Base-by-base conservation (phyloP, 2,888 invertebrate genomes). In the Spisula subtruncata region DNA sequence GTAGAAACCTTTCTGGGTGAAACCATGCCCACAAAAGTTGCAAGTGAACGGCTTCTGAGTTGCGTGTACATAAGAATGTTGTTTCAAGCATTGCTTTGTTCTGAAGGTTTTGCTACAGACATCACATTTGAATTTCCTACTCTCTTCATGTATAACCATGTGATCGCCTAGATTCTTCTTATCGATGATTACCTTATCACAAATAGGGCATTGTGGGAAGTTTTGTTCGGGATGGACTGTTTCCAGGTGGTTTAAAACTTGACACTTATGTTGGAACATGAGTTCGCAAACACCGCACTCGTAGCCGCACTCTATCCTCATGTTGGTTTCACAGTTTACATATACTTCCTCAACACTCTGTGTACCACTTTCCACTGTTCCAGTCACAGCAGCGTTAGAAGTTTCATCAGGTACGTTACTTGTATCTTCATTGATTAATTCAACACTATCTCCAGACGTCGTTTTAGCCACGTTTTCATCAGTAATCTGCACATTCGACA, bases 1-100 rank as follows among this genome's bases (percentile, higher is more conserved):
- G 81, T 89, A 92, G 60, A 91, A 91, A 1, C 92, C 92, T 81
- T 89, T 89, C 81, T 92, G 92, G 25, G 92, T 90, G 75, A 92
- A 92, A 0, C 92, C 92, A 83, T 92, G 92, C 5, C 92, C 92
- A 83, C 92, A 92, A 56, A 89, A 89, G 8, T 86, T 87, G 51
- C 92, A 92, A 16, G 89, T 87, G 54, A 85, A 92, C n/a, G 92
- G 92, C 48, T 92, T 92, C 5, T 87, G 85, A 29, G 87, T 81
- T 41, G 90, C 85, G 85, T 92, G 92, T 18, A 92, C 85, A 32
- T 79, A 89, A 8, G 82, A 84, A 82, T 92, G 92, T 60, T 92
- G 92, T 46, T 88, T 71, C 4, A 90, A 48, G 41, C 88, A 90
- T 54, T 90, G 88, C 60, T 92, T 92, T 25, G 92, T 92, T 35